Evolutionary conservation across 1,140 invertebrate species (phyloP).

Genomic region (Adoxophyes honmai): DNA sequence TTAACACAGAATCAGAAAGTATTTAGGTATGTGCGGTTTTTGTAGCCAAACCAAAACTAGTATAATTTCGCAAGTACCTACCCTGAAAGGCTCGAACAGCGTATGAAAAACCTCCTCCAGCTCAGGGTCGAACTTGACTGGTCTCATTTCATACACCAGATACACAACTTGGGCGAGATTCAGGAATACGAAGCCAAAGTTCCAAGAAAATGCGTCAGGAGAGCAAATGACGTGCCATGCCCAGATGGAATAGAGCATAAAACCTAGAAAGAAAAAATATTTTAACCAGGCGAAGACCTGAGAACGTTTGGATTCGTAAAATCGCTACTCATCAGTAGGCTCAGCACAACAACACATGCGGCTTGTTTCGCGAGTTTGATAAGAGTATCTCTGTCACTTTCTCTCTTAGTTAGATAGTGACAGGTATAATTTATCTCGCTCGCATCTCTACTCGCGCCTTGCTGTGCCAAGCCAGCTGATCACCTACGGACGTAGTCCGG

Average conservation of each 20-base stretch:
- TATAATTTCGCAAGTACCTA: conserved; percentile 72
- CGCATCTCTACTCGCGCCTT: no score
- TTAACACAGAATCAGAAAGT: no score
- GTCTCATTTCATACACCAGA: conserved; percentile 89
- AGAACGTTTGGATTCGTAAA: no score
- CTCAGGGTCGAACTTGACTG: conserved; percentile 91
- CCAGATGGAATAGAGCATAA: conserved; percentile 91
- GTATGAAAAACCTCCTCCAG: conserved; percentile 90
- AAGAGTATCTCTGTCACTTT: no score
- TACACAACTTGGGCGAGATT: conserved; percentile 90
- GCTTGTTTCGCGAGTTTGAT: no score
- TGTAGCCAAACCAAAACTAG: background rate
- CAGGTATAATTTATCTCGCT: no score
- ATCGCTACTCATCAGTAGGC: no score
- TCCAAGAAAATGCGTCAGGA: conserved; percentile 93
- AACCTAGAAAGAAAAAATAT: conserved; percentile 77
- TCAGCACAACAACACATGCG: no score
- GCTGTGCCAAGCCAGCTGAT: no score
- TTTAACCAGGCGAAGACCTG: conserved; percentile 21
- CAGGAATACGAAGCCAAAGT: conserved; percentile 90
- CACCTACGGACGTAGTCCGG: no score
- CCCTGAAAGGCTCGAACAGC: conserved; percentile 91
- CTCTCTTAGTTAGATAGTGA: no score
- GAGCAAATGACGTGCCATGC: conserved; percentile 94
- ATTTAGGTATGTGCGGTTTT: no score